phyloP scores from a whole-genome alignment of 1,140 invertebrate species.

The Rhizoglyphus robini region DNA sequence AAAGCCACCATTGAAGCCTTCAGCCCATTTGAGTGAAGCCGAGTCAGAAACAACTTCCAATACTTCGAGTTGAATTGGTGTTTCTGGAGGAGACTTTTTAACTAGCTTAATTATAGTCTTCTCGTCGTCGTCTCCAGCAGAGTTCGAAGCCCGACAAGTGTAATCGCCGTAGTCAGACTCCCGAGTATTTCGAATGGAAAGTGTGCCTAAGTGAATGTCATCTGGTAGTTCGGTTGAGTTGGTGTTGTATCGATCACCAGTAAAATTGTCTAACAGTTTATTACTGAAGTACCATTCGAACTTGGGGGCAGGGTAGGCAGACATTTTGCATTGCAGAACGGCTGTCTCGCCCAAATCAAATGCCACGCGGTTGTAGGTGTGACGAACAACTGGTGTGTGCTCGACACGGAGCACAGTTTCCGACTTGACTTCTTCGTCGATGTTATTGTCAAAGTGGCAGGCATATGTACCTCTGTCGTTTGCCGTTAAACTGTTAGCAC shows the following conservation, averaged over 20 bases:
- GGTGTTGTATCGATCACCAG: conserved; percentile 48
- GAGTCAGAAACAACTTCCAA: conserved; percentile 43
- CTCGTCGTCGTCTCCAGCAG: conserved; percentile 44
- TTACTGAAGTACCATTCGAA: conserved; percentile 75
- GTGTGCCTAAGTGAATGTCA: conserved; percentile 64
- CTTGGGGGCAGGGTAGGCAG: conserved; percentile 76
- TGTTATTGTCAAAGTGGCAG: conserved; percentile 75
- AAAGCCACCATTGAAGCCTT: conserved; percentile 75
- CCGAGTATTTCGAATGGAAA: conserved; percentile 55
- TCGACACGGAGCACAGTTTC: conserved; percentile 31
- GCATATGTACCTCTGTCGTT: conserved; percentile 72
- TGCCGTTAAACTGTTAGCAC: conserved; percentile 45
- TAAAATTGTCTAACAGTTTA: conserved; percentile 37
- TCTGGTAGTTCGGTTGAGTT: conserved; percentile 61
- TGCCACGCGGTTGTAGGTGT: conserved; percentile 73
- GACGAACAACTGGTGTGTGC: conserved; percentile 68
- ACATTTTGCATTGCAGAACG: conserved; percentile 68
- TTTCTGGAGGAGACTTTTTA: conserved; percentile 49
- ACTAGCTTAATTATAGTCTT: conserved; percentile 55
- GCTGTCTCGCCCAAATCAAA: conserved; percentile 67
- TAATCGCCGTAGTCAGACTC: conserved; percentile 76
- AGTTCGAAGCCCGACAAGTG: conserved; percentile 65
- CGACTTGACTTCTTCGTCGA: conserved; percentile 52
- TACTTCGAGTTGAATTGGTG: conserved; percentile 49
- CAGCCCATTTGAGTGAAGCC: conserved; percentile 63